These are phyloP conservation scores for Rhyacichthys aspro DNA, from an alignment of 2,797 vertebrate genomes.

Conservation along the genomic window DNA sequence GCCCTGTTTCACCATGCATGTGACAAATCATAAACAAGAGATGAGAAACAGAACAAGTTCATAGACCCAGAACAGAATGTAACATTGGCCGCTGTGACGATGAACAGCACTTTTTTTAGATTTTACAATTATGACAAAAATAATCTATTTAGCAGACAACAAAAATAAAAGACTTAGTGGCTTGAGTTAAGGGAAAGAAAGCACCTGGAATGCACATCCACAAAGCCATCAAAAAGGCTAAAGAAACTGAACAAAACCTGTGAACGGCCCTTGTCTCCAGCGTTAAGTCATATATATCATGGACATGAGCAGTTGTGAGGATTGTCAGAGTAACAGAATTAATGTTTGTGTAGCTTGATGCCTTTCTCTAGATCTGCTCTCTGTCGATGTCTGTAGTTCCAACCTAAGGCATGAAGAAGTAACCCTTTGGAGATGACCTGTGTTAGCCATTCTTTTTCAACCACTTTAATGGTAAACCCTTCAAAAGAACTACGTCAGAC, in stretches of 20 bases:
- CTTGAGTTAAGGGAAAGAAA: slow-evolving; percentile 85
- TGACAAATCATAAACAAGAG: slow-evolving; percentile 66
- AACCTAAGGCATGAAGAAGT: slow-evolving; percentile 59
- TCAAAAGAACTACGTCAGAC: background rate
- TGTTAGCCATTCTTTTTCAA: slow-evolving; percentile 27
- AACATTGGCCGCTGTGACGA: slow-evolving; percentile 81
- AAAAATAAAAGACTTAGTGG: slow-evolving; percentile 68
- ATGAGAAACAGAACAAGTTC: slow-evolving; percentile 53
- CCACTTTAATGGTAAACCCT: background rate
- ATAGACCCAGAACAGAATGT: slow-evolving; percentile 80
- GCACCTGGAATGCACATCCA: slow-evolving; percentile 99
- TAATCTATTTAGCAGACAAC: slow-evolving; percentile 64
- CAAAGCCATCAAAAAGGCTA: slow-evolving; percentile 80
- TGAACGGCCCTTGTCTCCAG: slow-evolving; percentile 8
- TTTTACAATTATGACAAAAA: slow-evolving; percentile 81
- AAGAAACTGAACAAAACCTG: slow-evolving; percentile 17
- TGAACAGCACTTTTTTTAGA: slow-evolving; percentile 93
- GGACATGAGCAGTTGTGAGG: slow-evolving; percentile 34
- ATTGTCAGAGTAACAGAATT: slow-evolving; percentile 67
- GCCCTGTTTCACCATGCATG: slow-evolving; percentile 87
- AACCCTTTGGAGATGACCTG: slow-evolving; percentile 47
- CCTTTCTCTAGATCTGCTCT: slow-evolving; percentile 43
- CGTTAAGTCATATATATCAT: slow-evolving; percentile 12
- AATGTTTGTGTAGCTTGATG: slow-evolving; percentile 24
- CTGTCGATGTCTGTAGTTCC: slow-evolving; percentile 26